A percentile compares a stretch with the other conserved stretches of the same genome.
These are phyloP conservation scores for Rhamphomyia laevipes DNA, from an alignment of 2,888 invertebrate species.

Conservation along the genomic window DNA sequence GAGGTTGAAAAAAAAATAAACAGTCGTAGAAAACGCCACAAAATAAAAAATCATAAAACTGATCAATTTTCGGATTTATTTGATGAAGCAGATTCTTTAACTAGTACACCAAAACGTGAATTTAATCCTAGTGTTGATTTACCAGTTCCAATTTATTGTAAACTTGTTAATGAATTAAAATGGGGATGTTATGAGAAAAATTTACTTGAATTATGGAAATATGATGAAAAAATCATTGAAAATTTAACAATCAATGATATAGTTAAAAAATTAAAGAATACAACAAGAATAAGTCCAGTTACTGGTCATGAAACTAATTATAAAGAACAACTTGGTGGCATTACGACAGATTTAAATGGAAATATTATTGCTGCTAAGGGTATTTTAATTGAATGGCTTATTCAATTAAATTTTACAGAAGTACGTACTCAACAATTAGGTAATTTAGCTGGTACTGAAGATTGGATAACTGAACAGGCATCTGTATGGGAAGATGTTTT, in stretches of 20 bases:
- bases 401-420: constrained; percentile 53
- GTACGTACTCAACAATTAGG: constrained; percentile 54
- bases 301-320: constrained; percentile 55
- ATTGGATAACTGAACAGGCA: constrained; percentile 48
- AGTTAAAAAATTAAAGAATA: constrained; percentile 45
- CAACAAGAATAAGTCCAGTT: constrained; percentile 46
- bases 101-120: constrained; percentile 14
- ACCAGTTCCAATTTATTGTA: constrained; percentile 49
- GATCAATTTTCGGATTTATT: constrained; percentile 9
- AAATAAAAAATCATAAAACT: background rate
- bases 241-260: constrained; percentile 50
- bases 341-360: constrained; percentile 45
- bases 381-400: constrained; percentile 50
- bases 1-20: background rate
- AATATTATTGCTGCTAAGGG: constrained; percentile 51
- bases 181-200: constrained; percentile 50
- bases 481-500: constrained; percentile 51
- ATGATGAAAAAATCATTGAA: constrained; percentile 41
- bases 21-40: background rate
- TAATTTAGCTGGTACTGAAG: constrained; percentile 61
- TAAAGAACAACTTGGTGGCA: constrained; percentile 48
- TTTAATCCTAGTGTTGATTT: constrained; percentile 48
- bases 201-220: constrained; percentile 60
- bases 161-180: constrained; percentile 48
- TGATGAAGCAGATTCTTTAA: constrained; percentile 9